Percentiles rank a stretch among this genome's conserved stretches.
phyloP scores from a whole-genome alignment of 2,888 invertebrate genomes.

The Dilophus febrilis region DNA sequence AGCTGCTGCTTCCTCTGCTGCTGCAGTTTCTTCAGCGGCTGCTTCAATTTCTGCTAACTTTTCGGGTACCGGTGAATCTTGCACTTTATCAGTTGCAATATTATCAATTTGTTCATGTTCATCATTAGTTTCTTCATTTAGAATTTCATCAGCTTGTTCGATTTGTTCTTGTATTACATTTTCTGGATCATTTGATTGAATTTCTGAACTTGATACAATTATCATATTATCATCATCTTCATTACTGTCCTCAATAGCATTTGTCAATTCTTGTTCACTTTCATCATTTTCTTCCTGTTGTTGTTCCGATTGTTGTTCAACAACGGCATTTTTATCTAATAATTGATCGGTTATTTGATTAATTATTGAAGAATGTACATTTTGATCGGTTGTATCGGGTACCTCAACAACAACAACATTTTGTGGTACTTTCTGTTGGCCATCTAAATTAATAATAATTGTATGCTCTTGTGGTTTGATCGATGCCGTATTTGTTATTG shows the following conservation, averaged over 20 bases:
- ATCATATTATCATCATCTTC: conserved; percentile 3
- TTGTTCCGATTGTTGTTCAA: neutral
- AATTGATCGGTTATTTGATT: conserved; percentile 1
- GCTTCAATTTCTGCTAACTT: neutral
- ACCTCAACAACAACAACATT: neutral
- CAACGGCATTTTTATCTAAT: neutral
- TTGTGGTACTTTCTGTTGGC: neutral
- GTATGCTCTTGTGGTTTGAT: neutral
- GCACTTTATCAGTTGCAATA: neutral
- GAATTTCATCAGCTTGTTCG: too few relatives aligned
- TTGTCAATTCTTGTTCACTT: neutral
- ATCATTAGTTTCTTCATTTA: neutral
- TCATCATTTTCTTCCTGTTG: neutral
- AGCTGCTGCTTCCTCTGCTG: neutral
- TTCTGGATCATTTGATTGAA: neutral
- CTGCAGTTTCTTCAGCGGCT: neutral
- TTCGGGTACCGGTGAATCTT: neutral
- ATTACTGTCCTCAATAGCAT: neutral
- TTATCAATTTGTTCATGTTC: too few relatives aligned
- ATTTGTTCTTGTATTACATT: neutral
- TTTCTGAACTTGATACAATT: conserved; percentile 1
- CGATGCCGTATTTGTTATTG: neutral
- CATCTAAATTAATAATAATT: neutral
- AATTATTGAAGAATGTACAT: neutral
- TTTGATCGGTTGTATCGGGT: neutral